A percentile compares a stretch with the other conserved stretches of the same genome.
Evolutionary conservation across 2,888 invertebrate genomes (phyloP).

Genomic region (Spodoptera exigua): DNA sequence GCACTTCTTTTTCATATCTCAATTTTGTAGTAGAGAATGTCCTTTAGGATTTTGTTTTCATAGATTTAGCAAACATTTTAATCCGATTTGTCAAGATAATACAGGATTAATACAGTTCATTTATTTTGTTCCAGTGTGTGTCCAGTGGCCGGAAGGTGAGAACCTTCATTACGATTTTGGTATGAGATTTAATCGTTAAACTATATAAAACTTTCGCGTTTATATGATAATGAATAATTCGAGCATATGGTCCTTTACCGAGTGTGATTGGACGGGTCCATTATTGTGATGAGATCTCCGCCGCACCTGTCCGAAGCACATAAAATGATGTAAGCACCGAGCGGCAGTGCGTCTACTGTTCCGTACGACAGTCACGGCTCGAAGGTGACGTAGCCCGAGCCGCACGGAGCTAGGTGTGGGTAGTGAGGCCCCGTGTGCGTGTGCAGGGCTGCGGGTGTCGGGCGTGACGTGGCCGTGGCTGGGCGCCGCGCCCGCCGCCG

Average conservation of each 20-base stretch:
- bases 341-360: no score
- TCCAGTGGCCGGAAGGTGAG: constrained; percentile 97
- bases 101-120: constrained; percentile 37
- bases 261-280: constrained; percentile 84
- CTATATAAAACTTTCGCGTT: constrained; percentile 79
- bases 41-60: constrained; percentile 78
- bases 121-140: constrained; percentile 94
- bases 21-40: constrained; percentile 84
- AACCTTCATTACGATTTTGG: constrained; percentile 57
- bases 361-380: no score
- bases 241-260: constrained; percentile 81
- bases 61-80: constrained; percentile 65
- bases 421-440: constrained; percentile 74
- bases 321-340: constrained; percentile 18
- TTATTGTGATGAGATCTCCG: constrained; percentile 73
- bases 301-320: constrained; percentile 23
- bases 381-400: no score
- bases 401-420: constrained; percentile 54
- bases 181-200: constrained; percentile 69
- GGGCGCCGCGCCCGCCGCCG: constrained; percentile 90
- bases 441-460: constrained; percentile 93
- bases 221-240: constrained; percentile 84
- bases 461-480: constrained; percentile 94
- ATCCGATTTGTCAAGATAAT: constrained; percentile 15
- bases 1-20: constrained; percentile 77